Evolutionary conservation across 2,888 invertebrate species (phyloP), one percentile per base, ranked within the genome.

Genomic region (Lasioglossum leucozonium): DNA sequence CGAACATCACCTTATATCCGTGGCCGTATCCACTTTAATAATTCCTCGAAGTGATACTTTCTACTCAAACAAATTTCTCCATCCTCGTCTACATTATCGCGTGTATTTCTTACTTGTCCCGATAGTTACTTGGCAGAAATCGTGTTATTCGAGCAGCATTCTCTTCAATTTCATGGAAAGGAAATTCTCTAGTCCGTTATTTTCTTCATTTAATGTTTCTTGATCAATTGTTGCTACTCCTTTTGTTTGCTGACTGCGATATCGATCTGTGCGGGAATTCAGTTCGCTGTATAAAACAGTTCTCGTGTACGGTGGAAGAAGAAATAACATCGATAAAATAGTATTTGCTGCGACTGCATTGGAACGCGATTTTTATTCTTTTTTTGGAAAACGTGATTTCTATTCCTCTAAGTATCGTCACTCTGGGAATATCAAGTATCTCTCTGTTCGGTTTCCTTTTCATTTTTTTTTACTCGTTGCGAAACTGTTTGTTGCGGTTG

Each of bases 11-110:
- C 72, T 81, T 51, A 77, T 77, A 87, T 82, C 81, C 73, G 62
- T 79, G 81, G 75, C 79, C 77, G 78, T 81, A 81, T 87, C 79
- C 72, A 84, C 77, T 91, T 91, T 89, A 90, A 91, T 91, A 89
- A 91, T 87, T 88, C 78, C 83, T 58, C 10, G 81, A 42, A 77
- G 51, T 11, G 62, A 51, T 74, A 80, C 26, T 37, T 75, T 13
- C 47, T 13, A 18, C 55, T 26, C 72, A 69, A 79, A 76, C 47
- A 34, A 79, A 77, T 74, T 42, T 73, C 5, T 40, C 18, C 30
- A 8, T 30, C 55, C 4, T 18, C 13, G 37, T 44, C 40, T 4
- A 67, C 62, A 51, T 42, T 72, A 26, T 62, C n/a, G 18, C 51
- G 55, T 67, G 13, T 73, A 72, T 73, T 69, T 42, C 82, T 44